These are phyloP conservation scores for Nezara viridula DNA, from an alignment of 2,888 invertebrate species.

Conservation along the genomic window DNA sequence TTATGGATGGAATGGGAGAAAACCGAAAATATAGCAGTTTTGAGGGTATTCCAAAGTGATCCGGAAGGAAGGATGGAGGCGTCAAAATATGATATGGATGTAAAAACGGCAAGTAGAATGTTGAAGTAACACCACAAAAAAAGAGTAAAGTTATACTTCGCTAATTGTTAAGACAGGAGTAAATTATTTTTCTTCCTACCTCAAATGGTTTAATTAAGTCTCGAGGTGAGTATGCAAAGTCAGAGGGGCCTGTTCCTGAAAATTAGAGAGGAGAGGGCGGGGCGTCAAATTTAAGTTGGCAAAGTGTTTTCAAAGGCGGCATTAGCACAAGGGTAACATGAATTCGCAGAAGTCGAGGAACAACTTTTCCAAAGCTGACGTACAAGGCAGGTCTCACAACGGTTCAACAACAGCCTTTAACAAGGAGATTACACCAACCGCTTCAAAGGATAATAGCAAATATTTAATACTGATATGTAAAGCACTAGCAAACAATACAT, in stretches of 20 bases:
- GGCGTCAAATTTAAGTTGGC: background rate
- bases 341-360: background rate
- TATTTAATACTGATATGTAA: too few relatives aligned
- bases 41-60: too few relatives aligned
- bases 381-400: background rate
- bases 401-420: background rate
- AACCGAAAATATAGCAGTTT: too few relatives aligned
- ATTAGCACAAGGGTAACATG: constrained; percentile 1
- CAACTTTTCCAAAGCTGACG: background rate
- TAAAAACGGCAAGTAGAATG: too few relatives aligned
- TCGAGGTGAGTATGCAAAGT: background rate
- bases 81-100: too few relatives aligned
- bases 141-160: background rate
- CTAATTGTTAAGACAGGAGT: background rate
- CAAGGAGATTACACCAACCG: background rate
- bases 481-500: too few relatives aligned
- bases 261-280: background rate
- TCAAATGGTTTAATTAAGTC: constrained; percentile 5
- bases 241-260: background rate
- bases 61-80: too few relatives aligned
- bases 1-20: too few relatives aligned
- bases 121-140: background rate
- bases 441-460: background rate
- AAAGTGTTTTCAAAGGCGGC: background rate
- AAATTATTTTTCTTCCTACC: background rate